These are phyloP conservation scores for Bubo bubo DNA, from an alignment of 2,113 vertebrate species.

Conservation along the genomic window DNA sequence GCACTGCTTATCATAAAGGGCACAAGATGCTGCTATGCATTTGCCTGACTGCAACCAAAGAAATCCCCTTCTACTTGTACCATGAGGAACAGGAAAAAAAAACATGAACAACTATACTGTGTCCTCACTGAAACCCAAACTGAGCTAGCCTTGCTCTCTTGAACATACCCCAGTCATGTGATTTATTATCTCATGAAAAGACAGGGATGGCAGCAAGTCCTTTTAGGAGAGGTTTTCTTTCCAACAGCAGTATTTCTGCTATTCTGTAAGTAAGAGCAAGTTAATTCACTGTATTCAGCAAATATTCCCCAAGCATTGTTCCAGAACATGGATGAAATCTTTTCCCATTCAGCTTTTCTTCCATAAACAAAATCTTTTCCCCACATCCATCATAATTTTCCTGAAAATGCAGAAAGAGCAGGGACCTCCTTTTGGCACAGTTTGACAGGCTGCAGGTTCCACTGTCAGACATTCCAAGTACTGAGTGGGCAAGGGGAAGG, in stretches of 20 bases:
- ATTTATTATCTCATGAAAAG: not conserved
- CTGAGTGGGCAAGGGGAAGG: not conserved
- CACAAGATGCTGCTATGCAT: not conserved
- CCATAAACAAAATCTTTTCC: not conserved
- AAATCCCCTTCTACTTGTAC: not conserved
- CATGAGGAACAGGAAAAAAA: not conserved
- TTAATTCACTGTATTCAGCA: not conserved
- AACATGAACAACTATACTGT: accelerated
- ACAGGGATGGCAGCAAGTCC: not conserved
- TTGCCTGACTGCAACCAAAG: not conserved
- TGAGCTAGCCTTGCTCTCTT: not conserved
- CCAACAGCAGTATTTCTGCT: not conserved
- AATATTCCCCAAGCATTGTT: not conserved
- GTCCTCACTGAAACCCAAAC: not conserved
- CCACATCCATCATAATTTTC: not conserved
- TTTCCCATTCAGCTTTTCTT: not conserved
- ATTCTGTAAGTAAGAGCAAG: not conserved
- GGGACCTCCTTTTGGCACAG: not conserved
- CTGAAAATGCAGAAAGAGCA: not conserved
- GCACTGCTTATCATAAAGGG: not conserved
- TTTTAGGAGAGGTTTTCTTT: not conserved
- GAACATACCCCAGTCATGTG: not conserved
- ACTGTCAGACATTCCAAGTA: not conserved
- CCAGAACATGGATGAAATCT: not conserved
- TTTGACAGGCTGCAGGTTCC: not conserved